phyloP scores from a whole-genome alignment of 2,113 vertebrate genomes.

The Epinephelus fuscoguttatus region DNA sequence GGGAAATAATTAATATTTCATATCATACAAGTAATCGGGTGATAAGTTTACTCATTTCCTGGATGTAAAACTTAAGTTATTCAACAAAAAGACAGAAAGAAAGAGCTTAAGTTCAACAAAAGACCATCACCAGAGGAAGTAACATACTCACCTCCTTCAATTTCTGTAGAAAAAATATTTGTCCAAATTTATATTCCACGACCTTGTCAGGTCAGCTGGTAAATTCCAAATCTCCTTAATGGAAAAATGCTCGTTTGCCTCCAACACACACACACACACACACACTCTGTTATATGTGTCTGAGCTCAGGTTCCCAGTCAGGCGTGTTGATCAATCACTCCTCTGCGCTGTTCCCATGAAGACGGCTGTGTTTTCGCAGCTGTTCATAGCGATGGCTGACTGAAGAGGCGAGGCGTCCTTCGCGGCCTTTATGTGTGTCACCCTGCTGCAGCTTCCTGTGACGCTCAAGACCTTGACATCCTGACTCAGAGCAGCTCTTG shows the following conservation, averaged over 20 bases:
- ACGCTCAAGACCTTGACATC: constrained; percentile 39
- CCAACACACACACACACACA: neutral
- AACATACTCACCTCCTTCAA: constrained; percentile 48
- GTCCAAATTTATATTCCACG: neutral
- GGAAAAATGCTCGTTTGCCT: neutral
- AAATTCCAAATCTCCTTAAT: constrained; percentile 17
- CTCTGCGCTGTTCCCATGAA: constrained; percentile 15
- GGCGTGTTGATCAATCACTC: constrained; percentile 26
- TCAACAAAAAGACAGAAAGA: neutral
- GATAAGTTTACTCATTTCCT: neutral
- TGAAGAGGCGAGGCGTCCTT: constrained; percentile 46
- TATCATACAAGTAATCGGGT: neutral
- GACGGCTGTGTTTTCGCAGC: constrained; percentile 60
- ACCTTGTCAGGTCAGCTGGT: neutral
- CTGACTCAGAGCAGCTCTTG: constrained; percentile 23
- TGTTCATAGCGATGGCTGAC: constrained; percentile 36
- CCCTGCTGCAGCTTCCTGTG: constrained; percentile 71
- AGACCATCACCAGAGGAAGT: neutral
- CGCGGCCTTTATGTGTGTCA: constrained; percentile 47
- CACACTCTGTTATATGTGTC: neutral
- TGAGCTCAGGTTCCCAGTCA: constrained; percentile 25
- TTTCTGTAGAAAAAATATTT: neutral
- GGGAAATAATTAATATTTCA: neutral
- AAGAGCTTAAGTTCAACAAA: neutral
- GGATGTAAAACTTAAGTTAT: neutral